A percentile compares a stretch with the other conserved stretches of the same genome.
phyloP scores from a whole-genome alignment of 2,113 vertebrate species.

The Oncorhynchus clarkii region DNA sequence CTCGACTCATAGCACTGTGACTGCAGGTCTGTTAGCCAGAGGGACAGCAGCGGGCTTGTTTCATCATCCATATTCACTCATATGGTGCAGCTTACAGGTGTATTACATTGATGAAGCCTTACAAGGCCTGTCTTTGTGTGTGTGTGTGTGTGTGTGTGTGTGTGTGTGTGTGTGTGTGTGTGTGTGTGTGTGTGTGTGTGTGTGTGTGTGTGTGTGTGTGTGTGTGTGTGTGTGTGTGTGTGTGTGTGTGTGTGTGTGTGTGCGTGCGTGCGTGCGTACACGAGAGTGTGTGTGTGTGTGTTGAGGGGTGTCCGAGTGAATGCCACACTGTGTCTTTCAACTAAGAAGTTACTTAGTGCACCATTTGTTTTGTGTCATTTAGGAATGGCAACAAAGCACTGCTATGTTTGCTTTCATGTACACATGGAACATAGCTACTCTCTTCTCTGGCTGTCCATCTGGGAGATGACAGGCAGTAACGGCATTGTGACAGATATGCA shows the following conservation, averaged over 20 bases:
- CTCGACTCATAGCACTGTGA: constrained; percentile 40
- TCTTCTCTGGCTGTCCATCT: constrained; percentile 62
- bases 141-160: constrained; percentile 9
- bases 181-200: constrained; percentile 30
- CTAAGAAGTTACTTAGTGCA: too few relatives aligned
- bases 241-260: constrained; percentile 17
- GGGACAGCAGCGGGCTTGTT: constrained; percentile 56
- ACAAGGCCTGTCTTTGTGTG: constrained; percentile 51
- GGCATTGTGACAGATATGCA: constrained; percentile 54
- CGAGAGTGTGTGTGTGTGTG: constrained; percentile 33
- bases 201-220: constrained; percentile 15
- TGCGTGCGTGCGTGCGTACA: neutral
- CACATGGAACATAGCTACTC: constrained; percentile 66
- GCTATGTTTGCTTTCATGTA: constrained; percentile 34
- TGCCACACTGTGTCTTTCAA: too few relatives aligned
- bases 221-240: constrained; percentile 10
- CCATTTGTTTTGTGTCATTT: neutral
- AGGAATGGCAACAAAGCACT: too few relatives aligned
- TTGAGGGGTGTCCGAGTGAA: neutral
- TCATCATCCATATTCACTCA: constrained; percentile 31
- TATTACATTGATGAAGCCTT: constrained; percentile 53
- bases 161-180: constrained; percentile 13
- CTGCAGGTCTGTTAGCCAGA: constrained; percentile 33
- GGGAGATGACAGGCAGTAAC: constrained; percentile 63
- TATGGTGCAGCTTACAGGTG: constrained; percentile 66